phyloP scores from a whole-genome alignment of 2,113 vertebrate species.

The Cinclus cinclus region DNA sequence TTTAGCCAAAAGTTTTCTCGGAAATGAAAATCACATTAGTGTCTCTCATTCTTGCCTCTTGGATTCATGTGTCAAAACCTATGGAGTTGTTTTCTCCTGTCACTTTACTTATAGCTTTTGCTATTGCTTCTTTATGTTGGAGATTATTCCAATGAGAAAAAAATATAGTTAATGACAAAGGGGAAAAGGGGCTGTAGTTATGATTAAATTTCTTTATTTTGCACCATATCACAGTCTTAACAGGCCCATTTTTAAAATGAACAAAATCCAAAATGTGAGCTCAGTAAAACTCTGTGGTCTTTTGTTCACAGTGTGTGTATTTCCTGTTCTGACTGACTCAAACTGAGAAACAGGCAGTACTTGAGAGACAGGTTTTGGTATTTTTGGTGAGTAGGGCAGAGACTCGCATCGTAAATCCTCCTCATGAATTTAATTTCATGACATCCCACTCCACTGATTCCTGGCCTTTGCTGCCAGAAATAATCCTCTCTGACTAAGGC shows the following conservation, averaged over 20 bases:
- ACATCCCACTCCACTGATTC: conserved; percentile 39
- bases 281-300: neutral
- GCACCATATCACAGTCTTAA: neutral
- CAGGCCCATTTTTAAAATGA: neutral
- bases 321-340: conserved; percentile 20
- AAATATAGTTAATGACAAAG: neutral
- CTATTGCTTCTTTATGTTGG: neutral
- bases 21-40: neutral
- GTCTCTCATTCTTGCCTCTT: neutral
- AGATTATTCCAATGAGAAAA: neutral
- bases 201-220: neutral
- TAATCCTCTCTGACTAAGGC: conserved; percentile 64
- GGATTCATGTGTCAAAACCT: neutral
- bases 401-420: conserved; percentile 12
- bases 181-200: neutral
- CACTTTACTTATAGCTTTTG: neutral
- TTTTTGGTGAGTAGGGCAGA: conserved; percentile 32
- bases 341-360: conserved; percentile 34
- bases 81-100: neutral
- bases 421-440: conserved; percentile 27
- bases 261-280: neutral
- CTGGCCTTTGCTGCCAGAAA: conserved; percentile 48
- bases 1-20: neutral
- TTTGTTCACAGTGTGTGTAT: neutral
- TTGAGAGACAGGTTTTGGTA: conserved; percentile 49